Percentiles rank a stretch among this genome's conserved stretches.
Conservation (phyloP, 1,140 invertebrate genomes). For the Drosophila bocki region DNA sequence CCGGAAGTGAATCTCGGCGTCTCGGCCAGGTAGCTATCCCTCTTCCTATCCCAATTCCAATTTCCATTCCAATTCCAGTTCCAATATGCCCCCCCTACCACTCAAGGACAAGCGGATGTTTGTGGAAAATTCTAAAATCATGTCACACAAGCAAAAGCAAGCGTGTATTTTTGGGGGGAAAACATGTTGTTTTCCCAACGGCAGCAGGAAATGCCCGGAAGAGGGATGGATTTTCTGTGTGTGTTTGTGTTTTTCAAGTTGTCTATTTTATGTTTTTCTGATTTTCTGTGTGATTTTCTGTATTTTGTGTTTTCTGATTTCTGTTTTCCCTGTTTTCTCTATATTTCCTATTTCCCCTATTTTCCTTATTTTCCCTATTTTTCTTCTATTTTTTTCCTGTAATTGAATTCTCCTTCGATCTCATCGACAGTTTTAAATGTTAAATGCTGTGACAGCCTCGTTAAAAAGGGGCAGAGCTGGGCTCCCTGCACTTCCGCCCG, state of each 20-base stretch:
- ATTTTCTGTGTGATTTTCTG: not conserved
- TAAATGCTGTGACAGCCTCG: slow-evolving; percentile 16
- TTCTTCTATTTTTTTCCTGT: no score
- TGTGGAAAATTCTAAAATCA: slow-evolving; percentile 65
- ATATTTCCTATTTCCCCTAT: not conserved
- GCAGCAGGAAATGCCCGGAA: slow-evolving; percentile 55
- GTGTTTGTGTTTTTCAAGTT: slow-evolving; percentile 8
- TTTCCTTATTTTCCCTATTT: not conserved
- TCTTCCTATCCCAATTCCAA: not conserved
- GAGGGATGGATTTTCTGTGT: not conserved
- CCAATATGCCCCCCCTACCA: not conserved
- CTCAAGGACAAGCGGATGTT: slow-evolving; percentile 81
- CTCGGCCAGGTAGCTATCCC: slow-evolving; percentile 56
- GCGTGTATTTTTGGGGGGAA: slow-evolving; percentile 19
- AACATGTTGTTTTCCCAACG: slow-evolving; percentile 48
- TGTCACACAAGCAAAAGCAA: slow-evolving; percentile 54
- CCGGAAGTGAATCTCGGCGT: slow-evolving; percentile 48
- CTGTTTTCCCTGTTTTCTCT: not conserved
- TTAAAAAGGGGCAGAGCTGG: slow-evolving; percentile 4
- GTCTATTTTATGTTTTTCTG: slow-evolving; percentile 10
- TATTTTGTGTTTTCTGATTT: not conserved
- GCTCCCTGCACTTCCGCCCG: slow-evolving; percentile 36
- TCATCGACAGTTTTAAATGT: slow-evolving; percentile 28
- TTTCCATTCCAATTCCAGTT: no score
- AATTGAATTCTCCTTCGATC: slow-evolving; percentile 11